A percentile compares a stretch with the other conserved stretches of the same genome.
phyloP scores from a whole-genome alignment of 2,113 vertebrate species.

The Otus sunia region DNA sequence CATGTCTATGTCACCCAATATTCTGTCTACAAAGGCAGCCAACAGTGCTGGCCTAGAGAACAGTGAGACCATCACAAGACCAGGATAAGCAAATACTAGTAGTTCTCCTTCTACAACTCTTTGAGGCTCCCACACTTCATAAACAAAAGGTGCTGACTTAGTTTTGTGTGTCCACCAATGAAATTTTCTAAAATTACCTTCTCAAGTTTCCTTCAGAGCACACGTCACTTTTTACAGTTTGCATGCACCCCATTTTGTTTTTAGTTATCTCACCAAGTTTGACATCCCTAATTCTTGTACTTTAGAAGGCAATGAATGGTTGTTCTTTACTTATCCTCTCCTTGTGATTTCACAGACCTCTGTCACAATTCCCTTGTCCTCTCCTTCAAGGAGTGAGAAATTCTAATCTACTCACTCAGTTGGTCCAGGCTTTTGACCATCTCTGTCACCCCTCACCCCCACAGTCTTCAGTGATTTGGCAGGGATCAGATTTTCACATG shows the following conservation, averaged over 20 bases:
- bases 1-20: neutral
- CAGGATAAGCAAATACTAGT: neutral
- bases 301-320: neutral
- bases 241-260: neutral
- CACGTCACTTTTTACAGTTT: neutral
- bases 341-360: neutral
- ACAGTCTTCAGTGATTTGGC: neutral
- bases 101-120: neutral
- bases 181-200: neutral
- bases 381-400: neutral
- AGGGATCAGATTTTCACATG: neutral
- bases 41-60: neutral
- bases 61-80: neutral
- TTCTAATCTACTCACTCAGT: neutral
- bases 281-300: neutral
- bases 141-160: neutral
- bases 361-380: neutral
- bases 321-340: neutral
- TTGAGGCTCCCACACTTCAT: neutral
- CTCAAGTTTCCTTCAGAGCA: neutral
- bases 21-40: neutral
- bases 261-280: neutral
- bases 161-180: neutral
- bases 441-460: neutral
- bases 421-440: neutral